Evolutionary conservation across 2,113 vertebrate species (phyloP), one percentile per base, ranked within the genome.

Genomic region (Chascanopsetta lugubris): DNA sequence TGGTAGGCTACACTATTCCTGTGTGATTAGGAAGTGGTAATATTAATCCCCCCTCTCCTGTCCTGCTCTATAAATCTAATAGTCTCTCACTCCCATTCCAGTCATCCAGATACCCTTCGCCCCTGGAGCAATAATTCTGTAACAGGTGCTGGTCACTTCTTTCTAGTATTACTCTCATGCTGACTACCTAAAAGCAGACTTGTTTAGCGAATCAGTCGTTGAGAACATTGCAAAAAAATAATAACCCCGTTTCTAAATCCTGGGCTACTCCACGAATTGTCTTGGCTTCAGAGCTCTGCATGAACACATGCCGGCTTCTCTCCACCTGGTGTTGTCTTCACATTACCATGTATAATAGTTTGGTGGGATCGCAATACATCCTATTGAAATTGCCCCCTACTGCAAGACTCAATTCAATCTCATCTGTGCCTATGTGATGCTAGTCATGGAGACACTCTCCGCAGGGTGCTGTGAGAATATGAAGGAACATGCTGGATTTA

Each of bases 321-420:
- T 63, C 63, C 73, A 72, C 61, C 69, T 72, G 79, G 18, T 61
- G 43, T 66, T 54, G 40, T 79, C 69, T 75, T 74, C 76, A 85
- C 67, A 80, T 89, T 66, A 79, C 70, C 70, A 85, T 89, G 79
- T 67, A 79, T 79, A 73, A 70, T 51, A 75, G 61, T 82, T 87
- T 63, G 63, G 57, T 60, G 26, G 64, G 69, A 81, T 69, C 45
- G 17, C 62, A 83, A 85, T 83, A 77, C 61, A 64, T 64, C 46
- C 78, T 79, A 85, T 79, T 85, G 72, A 49, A 86, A 79, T 78
- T 62, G 43, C 61, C 50, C 47, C 13, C 40, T 25, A 45, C 48
- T 81, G 69, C 73, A 57, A 51, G 54, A 57, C 62, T 77, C 32
- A 47, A 69, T 85, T 73, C 74, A 75, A 38, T 73, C 66, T 61